A percentile compares a stretch with the other conserved stretches of the same genome.
These are phyloP conservation scores for Tragelaphus oryx DNA, from an alignment of 2,797 vertebrate species.

Conservation along the genomic window DNA sequence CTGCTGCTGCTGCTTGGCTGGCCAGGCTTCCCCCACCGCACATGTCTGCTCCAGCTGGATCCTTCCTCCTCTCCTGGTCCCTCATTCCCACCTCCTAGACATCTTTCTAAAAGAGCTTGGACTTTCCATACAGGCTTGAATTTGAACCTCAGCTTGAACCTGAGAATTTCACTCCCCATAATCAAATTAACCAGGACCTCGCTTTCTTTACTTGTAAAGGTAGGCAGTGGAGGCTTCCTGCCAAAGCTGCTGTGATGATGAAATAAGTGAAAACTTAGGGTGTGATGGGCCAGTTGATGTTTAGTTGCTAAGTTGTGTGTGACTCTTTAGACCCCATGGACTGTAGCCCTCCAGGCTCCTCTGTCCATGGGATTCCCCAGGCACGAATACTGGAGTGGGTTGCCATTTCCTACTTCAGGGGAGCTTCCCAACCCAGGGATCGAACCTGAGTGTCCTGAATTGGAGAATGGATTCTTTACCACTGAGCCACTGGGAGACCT, in stretches of 20 bases:
- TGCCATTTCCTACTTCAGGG: background rate
- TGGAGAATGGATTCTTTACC: background rate
- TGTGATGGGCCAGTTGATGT: background rate
- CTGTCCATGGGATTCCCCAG: background rate
- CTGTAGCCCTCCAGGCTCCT: background rate
- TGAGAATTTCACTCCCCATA: accelerated
- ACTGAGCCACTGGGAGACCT: background rate
- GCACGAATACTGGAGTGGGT: background rate
- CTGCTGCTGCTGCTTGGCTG: accelerated
- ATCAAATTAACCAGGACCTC: accelerated
- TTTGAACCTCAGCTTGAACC: background rate
- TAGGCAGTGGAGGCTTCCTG: background rate
- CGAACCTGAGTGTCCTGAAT: background rate
- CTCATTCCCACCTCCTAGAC: accelerated
- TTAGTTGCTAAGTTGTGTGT: background rate
- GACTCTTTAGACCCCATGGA: background rate
- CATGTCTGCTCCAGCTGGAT: accelerated
- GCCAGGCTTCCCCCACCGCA: accelerated
- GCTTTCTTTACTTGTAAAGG: accelerated
- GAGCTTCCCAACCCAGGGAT: background rate
- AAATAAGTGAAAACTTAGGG: accelerated
- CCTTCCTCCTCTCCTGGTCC: accelerated
- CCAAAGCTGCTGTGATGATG: background rate
- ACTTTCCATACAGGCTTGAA: accelerated
- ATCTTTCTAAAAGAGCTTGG: accelerated